A percentile compares a stretch with the other conserved stretches of the same genome.
phyloP scores from a whole-genome alignment of 2,113 vertebrate genomes.

The human region DNA sequence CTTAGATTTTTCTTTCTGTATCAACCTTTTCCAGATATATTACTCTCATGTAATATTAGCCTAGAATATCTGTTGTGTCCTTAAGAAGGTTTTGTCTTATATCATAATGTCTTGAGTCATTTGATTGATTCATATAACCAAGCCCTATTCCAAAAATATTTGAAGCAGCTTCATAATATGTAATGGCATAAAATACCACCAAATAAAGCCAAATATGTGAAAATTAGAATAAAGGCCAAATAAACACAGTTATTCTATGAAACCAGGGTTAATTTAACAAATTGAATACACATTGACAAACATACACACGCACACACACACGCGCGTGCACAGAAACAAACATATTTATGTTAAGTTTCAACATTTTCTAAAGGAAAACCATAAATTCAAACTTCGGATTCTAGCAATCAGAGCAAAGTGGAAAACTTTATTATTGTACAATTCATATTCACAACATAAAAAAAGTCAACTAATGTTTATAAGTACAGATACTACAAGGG shows the following conservation, averaged over 20 bases:
- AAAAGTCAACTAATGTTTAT: neutral
- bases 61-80: neutral
- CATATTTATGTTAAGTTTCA: too few species aligned
- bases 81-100: neutral
- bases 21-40: neutral
- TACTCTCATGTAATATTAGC: neutral
- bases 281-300: neutral
- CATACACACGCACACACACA: neutral
- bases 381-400: neutral
- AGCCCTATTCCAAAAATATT: neutral
- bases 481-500: neutral
- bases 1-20: neutral
- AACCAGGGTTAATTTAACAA: neutral
- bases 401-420: neutral
- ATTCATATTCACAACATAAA: neutral
- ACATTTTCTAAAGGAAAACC: neutral
- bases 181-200: neutral
- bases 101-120: neutral
- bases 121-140: neutral
- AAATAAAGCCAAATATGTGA: neutral
- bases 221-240: neutral
- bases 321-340: neutral
- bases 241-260: neutral
- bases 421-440: neutral
- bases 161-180: neutral